Evolutionary conservation across 2,888 invertebrate species (phyloP).

Genomic region (Meteorus colon): DNA sequence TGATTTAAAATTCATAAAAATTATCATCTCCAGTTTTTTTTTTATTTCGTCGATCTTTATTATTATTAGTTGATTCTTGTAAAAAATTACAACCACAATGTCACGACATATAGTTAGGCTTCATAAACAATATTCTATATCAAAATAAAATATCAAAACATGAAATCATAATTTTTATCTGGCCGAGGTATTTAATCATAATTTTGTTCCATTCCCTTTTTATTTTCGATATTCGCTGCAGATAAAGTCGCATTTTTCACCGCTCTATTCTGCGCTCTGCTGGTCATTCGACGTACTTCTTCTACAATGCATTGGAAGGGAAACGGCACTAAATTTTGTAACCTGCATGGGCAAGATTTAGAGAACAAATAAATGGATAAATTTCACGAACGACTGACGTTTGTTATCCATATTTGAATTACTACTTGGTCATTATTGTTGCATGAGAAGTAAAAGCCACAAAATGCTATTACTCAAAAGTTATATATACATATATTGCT

Average conservation of each 20-base stretch:
- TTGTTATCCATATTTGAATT: conserved; percentile 7
- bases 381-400: background rate
- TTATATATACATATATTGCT: background rate
- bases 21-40: background rate
- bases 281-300: background rate
- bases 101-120: background rate
- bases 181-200: background rate
- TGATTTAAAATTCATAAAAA: background rate
- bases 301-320: background rate
- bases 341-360: too few relatives aligned
- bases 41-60: background rate
- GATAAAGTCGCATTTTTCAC: background rate
- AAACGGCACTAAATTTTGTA: too few relatives aligned
- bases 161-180: background rate
- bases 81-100: background rate
- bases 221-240: background rate
- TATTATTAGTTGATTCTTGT: background rate
- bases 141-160: background rate
- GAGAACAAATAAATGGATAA: background rate
- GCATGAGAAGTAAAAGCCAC: background rate
- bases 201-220: background rate
- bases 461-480: background rate
- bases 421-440: conserved; percentile 1
- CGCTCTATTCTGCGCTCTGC: background rate
- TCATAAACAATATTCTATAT: background rate